These are phyloP conservation scores for Gambusia affinis DNA, from an alignment of 2,113 vertebrate species.

Conservation along the genomic window DNA sequence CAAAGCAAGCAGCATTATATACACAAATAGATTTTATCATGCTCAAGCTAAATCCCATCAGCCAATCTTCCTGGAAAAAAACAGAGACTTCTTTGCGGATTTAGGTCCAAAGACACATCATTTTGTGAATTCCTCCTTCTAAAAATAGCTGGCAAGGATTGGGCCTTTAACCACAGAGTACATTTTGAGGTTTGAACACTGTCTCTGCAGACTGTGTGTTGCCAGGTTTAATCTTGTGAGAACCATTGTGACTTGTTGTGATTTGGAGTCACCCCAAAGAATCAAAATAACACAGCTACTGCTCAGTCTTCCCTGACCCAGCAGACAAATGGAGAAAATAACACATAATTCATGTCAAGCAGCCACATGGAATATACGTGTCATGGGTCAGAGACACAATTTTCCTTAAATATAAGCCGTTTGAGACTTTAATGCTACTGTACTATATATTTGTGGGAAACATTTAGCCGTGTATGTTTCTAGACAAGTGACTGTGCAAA, in stretches of 20 bases:
- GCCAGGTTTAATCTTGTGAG: conserved; percentile 54
- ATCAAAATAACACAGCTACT: conserved; percentile 47
- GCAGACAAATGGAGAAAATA: conserved; percentile 48
- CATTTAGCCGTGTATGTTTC: not conserved
- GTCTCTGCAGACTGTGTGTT: conserved; percentile 64
- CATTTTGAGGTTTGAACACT: conserved; percentile 72
- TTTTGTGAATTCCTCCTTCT: conserved; percentile 74
- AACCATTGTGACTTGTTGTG: conserved; percentile 46
- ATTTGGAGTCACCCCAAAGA: conserved; percentile 46
- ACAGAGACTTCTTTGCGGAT: conserved; percentile 15
- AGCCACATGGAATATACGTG: conserved; percentile 1
- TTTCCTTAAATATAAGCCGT: no score
- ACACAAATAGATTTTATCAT: conserved; percentile 65
- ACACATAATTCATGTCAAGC: conserved; percentile 36
- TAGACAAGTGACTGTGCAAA: no score
- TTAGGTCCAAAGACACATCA: conserved; percentile 64
- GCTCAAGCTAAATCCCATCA: conserved; percentile 47
- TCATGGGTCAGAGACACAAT: not conserved
- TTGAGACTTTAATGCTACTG: conserved; percentile 1
- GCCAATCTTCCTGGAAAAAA: conserved; percentile 61
- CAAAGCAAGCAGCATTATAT: conserved; percentile 48
- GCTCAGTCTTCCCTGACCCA: conserved; percentile 33
- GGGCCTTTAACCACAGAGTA: conserved; percentile 71
- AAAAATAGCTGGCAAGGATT: conserved; percentile 72
- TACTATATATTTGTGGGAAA: not conserved